Conservation (phyloP, 2,797 vertebrate genomes). For the Paguma larvata region DNA sequence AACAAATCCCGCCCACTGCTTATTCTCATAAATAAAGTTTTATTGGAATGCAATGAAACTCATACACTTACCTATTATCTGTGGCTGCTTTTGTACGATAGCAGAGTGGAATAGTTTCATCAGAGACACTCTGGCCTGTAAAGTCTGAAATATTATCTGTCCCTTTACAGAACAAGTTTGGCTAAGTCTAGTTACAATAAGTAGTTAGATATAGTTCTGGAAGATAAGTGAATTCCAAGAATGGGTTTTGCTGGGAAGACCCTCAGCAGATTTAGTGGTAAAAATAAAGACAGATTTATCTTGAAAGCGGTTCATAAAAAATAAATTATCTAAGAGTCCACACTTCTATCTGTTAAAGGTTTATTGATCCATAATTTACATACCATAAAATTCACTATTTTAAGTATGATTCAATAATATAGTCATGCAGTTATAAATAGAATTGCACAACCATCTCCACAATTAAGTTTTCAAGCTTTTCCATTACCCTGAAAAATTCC, state of each 20-base stretch:
- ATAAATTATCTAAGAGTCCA: not conserved
- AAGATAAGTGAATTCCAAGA: not conserved
- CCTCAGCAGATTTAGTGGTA: not conserved
- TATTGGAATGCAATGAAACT: not conserved
- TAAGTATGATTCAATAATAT: not conserved
- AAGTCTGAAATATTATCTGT: not conserved
- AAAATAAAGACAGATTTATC: not conserved
- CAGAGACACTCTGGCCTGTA: not conserved
- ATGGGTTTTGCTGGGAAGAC: not conserved
- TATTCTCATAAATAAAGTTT: not conserved
- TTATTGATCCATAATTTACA: not conserved
- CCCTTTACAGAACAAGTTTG: not conserved
- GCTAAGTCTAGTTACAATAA: rapidly evolving
- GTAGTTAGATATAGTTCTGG: not conserved
- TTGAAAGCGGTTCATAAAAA: not conserved
- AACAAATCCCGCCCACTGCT: not conserved
- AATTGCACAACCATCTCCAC: not conserved
- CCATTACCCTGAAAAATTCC: not conserved
- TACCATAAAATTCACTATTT: not conserved
- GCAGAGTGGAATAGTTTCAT: not conserved
- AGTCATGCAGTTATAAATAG: not conserved
- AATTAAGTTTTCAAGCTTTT: not conserved
- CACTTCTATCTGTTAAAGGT: not conserved
- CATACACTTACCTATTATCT: not conserved
- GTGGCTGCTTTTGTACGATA: not conserved